Evolutionary conservation across 1,140 invertebrate species (phyloP), one percentile per base, ranked within the genome.

Genomic region (Vollenhovia emeryi): DNA sequence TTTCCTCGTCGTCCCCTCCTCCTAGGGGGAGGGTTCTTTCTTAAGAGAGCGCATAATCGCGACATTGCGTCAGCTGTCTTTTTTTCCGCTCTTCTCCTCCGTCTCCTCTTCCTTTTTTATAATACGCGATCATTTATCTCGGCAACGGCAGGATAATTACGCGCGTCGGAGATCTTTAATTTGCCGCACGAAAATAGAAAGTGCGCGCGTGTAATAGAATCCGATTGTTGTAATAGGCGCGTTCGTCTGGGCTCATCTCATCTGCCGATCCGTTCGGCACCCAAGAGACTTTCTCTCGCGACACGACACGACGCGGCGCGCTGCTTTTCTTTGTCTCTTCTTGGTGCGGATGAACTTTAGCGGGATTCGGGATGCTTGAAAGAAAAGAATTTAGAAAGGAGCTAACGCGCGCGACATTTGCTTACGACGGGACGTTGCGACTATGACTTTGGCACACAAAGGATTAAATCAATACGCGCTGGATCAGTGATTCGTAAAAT

Each of bases 131-230:
- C 43, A 78, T 78, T 84, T 84, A 79, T 84, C 50, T 52, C 36
- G 48, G n/a, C 66, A 57, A 82, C 52, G 68, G 43, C 60, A n/a
- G 48, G 48, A 76, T 84, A 84, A 84, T 78, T 78, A 84, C 48
- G 57, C 45, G 69, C 71, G 21, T 62, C 60, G 60, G 60, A 78
- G 59, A 84, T 24, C 57, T 66, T 84, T 84, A 84, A 84, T 84
- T 82, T 73, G 60, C 24, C 24, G 30, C 18, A 30, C 27, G 59
- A 84, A 84, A 79, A 66, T 84, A 79, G 82, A 84, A 79, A 84
- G 74, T 45, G 73, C 50, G 59, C 78, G 82, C 64, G n/a, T 68
- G 48, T 57, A 82, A 82, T 82, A 57, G 52, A 45, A 68, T 40
- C n/a, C 50, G 50, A 82, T 82, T 82, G 78, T 82, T 82, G 50